A percentile compares a stretch with the other conserved stretches of the same genome.
Conservation (phyloP, 2,113 vertebrate genomes). For the Zapus hudsonius region DNA sequence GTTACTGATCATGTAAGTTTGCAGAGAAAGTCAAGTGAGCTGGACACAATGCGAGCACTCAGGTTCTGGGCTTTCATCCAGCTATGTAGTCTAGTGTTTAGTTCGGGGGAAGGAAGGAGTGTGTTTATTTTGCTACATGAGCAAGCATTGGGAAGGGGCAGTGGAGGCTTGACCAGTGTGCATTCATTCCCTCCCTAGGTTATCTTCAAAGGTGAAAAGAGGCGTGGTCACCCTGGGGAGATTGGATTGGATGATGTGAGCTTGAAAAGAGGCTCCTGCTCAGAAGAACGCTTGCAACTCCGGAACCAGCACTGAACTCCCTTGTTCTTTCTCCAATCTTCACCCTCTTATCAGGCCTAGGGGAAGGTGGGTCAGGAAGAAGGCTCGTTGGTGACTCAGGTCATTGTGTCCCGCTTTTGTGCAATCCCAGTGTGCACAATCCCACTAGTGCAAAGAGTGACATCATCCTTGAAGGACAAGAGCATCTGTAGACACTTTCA, state of each 20-base stretch:
- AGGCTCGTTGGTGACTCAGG: background rate
- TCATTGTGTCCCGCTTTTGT: constrained; percentile 60
- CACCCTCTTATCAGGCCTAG: constrained; percentile 45
- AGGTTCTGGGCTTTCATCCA: background rate
- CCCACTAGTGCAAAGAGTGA: constrained; percentile 34
- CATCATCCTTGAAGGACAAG: constrained; percentile 7
- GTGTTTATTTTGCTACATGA: background rate
- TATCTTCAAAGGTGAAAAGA: constrained; percentile 95
- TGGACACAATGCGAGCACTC: too few relatives aligned
- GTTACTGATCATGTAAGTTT: background rate
- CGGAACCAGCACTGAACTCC: background rate
- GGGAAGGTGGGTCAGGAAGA: constrained; percentile 48
- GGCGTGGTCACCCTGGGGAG: constrained; percentile 89
- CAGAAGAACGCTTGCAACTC: constrained; percentile 85
- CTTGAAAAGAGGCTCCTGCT: constrained; percentile 92
- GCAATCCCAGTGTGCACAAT: constrained; percentile 70
- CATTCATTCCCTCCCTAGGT: constrained; percentile 87
- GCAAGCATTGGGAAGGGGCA: background rate
- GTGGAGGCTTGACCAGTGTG: constrained; percentile 44
- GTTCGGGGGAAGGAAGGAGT: background rate
- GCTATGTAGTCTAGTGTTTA: background rate
- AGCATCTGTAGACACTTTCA: constrained; percentile 77
- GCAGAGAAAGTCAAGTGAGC: background rate
- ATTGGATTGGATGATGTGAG: constrained; percentile 95
- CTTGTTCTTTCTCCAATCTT: background rate